Percentiles rank a stretch among this genome's conserved stretches.
Conservation (phyloP, 2,888 invertebrate genomes). For the Hirtodrosophila histrioides region DNA sequence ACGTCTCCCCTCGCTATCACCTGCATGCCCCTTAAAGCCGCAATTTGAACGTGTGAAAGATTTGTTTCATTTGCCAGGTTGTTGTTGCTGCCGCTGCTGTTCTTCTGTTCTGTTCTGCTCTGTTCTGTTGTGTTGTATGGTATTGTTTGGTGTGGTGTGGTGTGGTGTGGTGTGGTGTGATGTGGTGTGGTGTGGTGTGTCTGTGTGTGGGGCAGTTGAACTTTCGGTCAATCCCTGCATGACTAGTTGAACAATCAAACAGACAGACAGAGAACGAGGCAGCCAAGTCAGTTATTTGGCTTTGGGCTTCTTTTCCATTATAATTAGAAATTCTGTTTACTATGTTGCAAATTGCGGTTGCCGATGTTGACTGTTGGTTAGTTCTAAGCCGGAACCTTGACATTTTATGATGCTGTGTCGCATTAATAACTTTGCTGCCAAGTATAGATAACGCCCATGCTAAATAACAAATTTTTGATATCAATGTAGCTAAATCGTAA, state of each 20-base stretch:
- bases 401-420: conserved; percentile 48
- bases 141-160: background rate
- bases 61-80: conserved; percentile 59
- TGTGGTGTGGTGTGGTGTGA: conserved; percentile 15
- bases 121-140: conserved; percentile 3
- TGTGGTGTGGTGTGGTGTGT: conserved; percentile 5
- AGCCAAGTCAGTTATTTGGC: conserved; percentile 42
- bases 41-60: conserved; percentile 70
- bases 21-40: conserved; percentile 18
- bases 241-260: conserved; percentile 49
- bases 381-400: conserved; percentile 49
- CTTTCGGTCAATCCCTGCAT: conserved; percentile 55
- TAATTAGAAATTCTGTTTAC: conserved; percentile 47
- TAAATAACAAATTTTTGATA: conserved; percentile 33
- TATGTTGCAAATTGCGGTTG: conserved; percentile 43
- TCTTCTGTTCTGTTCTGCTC: conserved; percentile 1
- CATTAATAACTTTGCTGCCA: conserved; percentile 14
- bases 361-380: conserved; percentile 11
- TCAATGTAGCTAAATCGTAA: conserved; percentile 33
- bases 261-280: conserved; percentile 24
- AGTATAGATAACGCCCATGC: conserved; percentile 49
- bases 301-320: conserved; percentile 41
- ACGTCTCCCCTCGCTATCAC: background rate
- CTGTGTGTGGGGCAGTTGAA: conserved; percentile 54
- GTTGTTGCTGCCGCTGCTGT: conserved; percentile 14